Evolutionary conservation across 2,888 invertebrate genomes (phyloP), one percentile per base, ranked within the genome.

Genomic region (Cactoblastis cactorum): DNA sequence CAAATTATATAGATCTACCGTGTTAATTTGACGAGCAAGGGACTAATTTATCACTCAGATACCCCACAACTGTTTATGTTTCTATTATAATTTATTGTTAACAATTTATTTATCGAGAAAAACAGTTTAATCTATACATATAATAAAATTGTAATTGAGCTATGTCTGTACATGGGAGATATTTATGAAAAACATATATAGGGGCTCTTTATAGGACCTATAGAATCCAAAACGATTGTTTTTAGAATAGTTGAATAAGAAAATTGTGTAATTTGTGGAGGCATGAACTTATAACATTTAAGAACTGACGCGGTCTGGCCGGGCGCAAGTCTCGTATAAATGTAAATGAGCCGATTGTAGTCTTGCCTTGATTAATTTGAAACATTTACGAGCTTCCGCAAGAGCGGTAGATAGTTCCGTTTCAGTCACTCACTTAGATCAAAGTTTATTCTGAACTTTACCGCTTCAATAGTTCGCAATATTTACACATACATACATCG

Each of bases 301-400:
- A 68, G 63, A 76, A 74, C 76, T 74, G 71, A 72, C 72, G 77
- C 57, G 72, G 72, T 72, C 64, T 69, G 72, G 63, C 65, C 69
- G 62, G 65, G 68, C 65, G 65, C 63, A 64, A 72, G 67, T 62
- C 76, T 80, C 80, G 75, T 81, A 77, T 80, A 81, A 81, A 80
- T 81, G 81, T 75, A 75, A 79, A 81, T 81, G 74, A 77, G 67
- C 62, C 74, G 75, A 77, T 80, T 79, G 79, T 80, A 77, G 67
- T 72, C 72, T 65, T 68, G 65, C 68, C 70, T 73, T 77, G 77
- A 80, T 79, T 80, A 80, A 78, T 80, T 77, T 78, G 74, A 76
- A 80, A 79, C 77, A 80, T 77, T 77, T 74, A 69, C 68, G 71
- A 68, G 62, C 67, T 65, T 62, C 65, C 61, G 67, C 62, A 64